A percentile compares a stretch with the other conserved stretches of the same genome.
These are phyloP conservation scores for Protonibea diacanthus DNA, from an alignment of 2,797 vertebrate genomes.

Conservation along the genomic window DNA sequence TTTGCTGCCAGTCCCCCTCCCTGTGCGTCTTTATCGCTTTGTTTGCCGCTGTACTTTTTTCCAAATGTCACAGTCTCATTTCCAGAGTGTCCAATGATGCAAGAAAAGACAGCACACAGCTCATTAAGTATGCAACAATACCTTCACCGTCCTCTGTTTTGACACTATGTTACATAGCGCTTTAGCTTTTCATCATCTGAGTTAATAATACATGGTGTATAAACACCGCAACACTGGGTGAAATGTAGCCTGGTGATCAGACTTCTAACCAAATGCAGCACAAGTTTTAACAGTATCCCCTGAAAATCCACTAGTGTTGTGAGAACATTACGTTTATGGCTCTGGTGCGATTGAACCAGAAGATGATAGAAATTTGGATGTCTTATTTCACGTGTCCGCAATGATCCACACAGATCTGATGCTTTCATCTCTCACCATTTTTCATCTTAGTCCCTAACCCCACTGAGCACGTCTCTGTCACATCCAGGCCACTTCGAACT, in stretches of 20 bases:
- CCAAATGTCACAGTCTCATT: slow-evolving; percentile 54
- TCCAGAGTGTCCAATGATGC: slow-evolving; percentile 37
- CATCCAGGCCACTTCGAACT: too few relatives aligned
- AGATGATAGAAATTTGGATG: too few relatives aligned
- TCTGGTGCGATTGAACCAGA: neutral
- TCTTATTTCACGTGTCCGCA: too few relatives aligned
- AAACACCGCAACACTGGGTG: neutral
- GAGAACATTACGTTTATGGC: neutral
- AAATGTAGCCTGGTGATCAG: too few relatives aligned
- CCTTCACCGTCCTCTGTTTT: neutral
- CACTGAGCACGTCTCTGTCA: too few relatives aligned
- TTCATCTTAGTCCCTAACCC: too few relatives aligned
- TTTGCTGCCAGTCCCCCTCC: neutral
- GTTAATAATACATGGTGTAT: neutral
- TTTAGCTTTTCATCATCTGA: neutral
- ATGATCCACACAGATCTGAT: too few relatives aligned
- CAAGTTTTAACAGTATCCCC: neutral
- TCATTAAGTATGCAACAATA: neutral
- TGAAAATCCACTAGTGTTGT: neutral
- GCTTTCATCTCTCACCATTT: too few relatives aligned
- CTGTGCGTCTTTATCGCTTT: slow-evolving; percentile 13
- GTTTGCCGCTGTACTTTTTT: slow-evolving; percentile 23
- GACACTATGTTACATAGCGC: neutral
- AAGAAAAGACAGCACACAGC: neutral
- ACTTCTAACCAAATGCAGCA: neutral